Base-by-base conservation (phyloP, 2,113 vertebrate species). In the Hiodon alosoides region DNA sequence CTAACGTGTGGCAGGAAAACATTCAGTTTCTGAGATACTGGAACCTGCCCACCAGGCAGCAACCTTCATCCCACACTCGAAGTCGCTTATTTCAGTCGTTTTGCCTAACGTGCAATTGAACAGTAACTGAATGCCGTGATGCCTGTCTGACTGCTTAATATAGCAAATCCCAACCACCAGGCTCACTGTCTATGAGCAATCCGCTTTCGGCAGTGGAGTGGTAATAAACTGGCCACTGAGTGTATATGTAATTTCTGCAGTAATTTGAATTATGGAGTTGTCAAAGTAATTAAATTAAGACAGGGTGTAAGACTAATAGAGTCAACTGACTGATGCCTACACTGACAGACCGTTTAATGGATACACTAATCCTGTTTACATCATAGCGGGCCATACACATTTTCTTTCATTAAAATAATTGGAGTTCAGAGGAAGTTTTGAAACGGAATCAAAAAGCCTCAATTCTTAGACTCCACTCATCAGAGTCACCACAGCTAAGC, bases 321-420 rank as follows among this genome's bases (percentile, higher is more conserved):
- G 84, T 84, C 86, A 88, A 89, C 85, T 79, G 81, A 80, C 78
- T 87, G 85, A 88, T 90, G 87, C 84, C 79, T 82, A 87, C 83
- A 83, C 83, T 81, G 83, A 85, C 83, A 81, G 85, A 89, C 88
- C 72, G 85, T 86, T 85, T 87, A 87, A 87, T 84, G 83, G 80
- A 67, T 78, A 82, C 82, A 85, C 86, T 88, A 82, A 87, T 87
- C 79, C 81, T 84, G 87, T 86, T 88, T 79, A 88, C 14, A 85
- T 85, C 84, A 72, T 82, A 83, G 83, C 78, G 78, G 85, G 82
- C 77, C 78, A 81, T 80, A 84, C 83, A 31, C 85, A 85, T 75
- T 84, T 86, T 76, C 67, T 71, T 76, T 75, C 75, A 84, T 87
- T 85, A 85, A 68, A 87, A 86, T 84, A 85, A 88, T 88, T 87